A percentile compares a stretch with the other conserved stretches of the same genome.
Evolutionary conservation across 2,113 vertebrate species (phyloP).

Genomic region (Promerops cafer): DNA sequence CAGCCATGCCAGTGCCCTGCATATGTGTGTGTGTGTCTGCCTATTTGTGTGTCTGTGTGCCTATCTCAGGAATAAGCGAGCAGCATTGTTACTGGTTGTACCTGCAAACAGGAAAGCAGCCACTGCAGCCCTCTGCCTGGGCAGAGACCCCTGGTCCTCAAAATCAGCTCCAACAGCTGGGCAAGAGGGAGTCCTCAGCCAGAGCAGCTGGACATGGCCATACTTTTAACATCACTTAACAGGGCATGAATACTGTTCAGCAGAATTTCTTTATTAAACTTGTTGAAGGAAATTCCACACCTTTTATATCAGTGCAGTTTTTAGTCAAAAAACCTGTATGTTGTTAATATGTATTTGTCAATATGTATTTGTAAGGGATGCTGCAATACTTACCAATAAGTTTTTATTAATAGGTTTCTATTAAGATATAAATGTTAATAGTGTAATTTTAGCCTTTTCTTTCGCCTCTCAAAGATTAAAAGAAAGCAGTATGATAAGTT

Average conservation of each 20-base stretch:
- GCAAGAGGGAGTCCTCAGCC: not conserved
- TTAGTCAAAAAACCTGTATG: not conserved
- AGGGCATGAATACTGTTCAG: not conserved
- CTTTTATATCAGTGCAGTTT: not conserved
- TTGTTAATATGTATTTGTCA: not conserved
- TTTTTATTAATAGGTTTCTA: not conserved
- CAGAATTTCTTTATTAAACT: not conserved
- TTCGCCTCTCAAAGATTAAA: not conserved
- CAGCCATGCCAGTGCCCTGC: rapidly evolving
- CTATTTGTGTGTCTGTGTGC: not conserved
- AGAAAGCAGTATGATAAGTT: not conserved
- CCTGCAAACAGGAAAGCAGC: not conserved
- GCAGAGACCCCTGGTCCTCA: not conserved
- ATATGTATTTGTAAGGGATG: not conserved
- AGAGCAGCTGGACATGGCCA: not conserved
- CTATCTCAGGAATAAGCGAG: not conserved
- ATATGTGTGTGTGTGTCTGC: not conserved
- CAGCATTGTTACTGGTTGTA: not conserved
- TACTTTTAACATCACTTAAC: not conserved
- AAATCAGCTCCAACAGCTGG: not conserved
- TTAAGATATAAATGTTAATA: not conserved
- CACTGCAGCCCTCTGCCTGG: not conserved
- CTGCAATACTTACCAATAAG: not conserved
- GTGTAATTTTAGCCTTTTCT: not conserved
- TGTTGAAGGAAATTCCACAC: not conserved